phyloP scores from a whole-genome alignment of 2,113 vertebrate species.

The Donacobius atricapilla region DNA sequence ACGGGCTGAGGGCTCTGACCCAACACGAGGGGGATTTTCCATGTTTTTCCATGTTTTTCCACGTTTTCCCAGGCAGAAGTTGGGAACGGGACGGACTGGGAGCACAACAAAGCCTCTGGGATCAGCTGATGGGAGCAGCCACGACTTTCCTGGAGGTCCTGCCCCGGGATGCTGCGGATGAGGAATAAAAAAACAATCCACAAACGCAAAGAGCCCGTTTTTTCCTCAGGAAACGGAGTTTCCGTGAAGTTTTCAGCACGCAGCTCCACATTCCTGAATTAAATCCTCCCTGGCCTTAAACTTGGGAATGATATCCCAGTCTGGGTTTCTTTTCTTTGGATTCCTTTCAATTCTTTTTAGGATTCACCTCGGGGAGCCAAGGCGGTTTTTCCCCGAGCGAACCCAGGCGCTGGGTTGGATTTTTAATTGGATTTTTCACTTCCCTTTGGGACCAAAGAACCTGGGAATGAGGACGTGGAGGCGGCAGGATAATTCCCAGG shows the following conservation, averaged over 20 bases:
- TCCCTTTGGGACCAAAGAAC: neutral
- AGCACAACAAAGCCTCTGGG: neutral
- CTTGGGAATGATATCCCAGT: accelerated
- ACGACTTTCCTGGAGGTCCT: neutral
- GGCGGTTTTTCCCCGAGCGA: neutral
- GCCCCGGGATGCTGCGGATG: neutral
- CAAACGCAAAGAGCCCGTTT: neutral
- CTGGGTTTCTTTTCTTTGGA: too few relatives aligned
- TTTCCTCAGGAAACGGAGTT: neutral
- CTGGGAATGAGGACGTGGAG: neutral
- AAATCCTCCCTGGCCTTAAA: neutral
- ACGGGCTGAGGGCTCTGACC: accelerated
- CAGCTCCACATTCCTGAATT: neutral
- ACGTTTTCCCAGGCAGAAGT: accelerated
- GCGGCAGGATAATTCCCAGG: neutral
- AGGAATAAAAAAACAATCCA: neutral
- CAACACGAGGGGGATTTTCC: neutral
- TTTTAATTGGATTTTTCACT: too few relatives aligned
- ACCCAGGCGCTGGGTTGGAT: neutral
- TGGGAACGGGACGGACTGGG: neutral
- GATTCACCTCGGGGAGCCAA: too few relatives aligned
- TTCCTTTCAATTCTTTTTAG: neutral
- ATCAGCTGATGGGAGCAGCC: neutral
- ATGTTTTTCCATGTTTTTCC: too few relatives aligned
- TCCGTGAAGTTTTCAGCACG: neutral